Base-by-base conservation (phyloP, 2,113 vertebrate species). In the Tautogolabrus adspersus region DNA sequence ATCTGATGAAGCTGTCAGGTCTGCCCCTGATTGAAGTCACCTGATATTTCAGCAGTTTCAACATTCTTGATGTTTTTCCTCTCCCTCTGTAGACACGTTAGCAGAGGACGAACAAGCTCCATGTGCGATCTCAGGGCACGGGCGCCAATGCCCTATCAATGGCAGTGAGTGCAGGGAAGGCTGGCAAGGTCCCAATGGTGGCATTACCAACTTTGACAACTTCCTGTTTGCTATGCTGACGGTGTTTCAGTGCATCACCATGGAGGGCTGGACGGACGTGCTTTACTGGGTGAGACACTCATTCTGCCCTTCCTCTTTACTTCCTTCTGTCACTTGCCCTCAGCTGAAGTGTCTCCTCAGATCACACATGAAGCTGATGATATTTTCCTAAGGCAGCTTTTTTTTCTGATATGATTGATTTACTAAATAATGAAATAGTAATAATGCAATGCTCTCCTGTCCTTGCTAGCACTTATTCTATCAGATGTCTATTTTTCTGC, bases 241-340 rank as follows among this genome's bases (percentile, higher is more conserved):
- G 2, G 98, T 99, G 85, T 99, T 99, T 90, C 98, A 99, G 94
- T 99, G 98, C 51, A 99, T 99, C 89, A 99, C 98, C 68, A 99
- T 99, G 98, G 98, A 99, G 91, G 98, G 98, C 51, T 99, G 98
- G 98, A 99, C 98, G 0, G 98, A 99, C 21, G 98, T 99, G 77
- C 94, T 99, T 1, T 99, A 99, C 93, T 99, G 98, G 98, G 98
- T 99, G 92, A 94, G 94, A 75, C 11, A 21, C 34, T 46, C 2
- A 19, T 40, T 66, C 58, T 62, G 54, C 60, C 46, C 30, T 38
- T 65, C 51, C 42, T 23, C 21, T 68, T 75, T 56, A 46, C 3
- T 55, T 44, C 79, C 77, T 77, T 76, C 79, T 70, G 65, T 75
- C 83, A 71, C 65, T 61, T 30, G 58, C 67, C 72, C 72, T 76